Evolutionary conservation across 1,140 invertebrate species (phyloP).

Genomic region (Temnothorax longispinosus): DNA sequence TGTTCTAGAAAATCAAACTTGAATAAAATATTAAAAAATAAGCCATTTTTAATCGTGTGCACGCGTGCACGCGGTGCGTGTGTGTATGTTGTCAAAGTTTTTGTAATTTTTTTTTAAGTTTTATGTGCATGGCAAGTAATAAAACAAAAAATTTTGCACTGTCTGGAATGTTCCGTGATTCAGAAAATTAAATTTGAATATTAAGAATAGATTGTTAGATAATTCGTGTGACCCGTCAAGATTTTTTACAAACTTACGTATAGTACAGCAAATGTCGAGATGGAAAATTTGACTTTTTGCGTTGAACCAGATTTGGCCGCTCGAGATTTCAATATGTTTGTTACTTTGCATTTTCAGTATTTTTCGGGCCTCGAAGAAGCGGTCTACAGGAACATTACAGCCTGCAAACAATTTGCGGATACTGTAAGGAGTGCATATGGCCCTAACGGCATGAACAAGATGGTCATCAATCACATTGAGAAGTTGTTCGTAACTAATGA

Average conservation of each 20-base stretch:
- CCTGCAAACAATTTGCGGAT: slow-evolving; percentile 97
- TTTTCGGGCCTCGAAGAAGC: slow-evolving; percentile 99
- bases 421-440: slow-evolving; percentile 98
- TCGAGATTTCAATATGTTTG: not conserved
- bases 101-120: not conserved
- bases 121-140: not conserved
- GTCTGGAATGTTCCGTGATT: not conserved
- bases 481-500: slow-evolving; percentile 99
- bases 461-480: slow-evolving; percentile 99
- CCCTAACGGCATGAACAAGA: slow-evolving; percentile 99
- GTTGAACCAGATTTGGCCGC: not conserved
- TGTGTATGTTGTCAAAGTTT: not conserved
- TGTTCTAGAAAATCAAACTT: slow-evolving; percentile 28
- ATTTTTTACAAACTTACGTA: not conserved
- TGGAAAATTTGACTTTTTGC: not conserved
- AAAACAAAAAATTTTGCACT: not conserved
- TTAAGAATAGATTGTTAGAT: not conserved
- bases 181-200: slow-evolving; percentile 20
- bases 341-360: slow-evolving; percentile 88
- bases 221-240: not conserved
- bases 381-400: slow-evolving; percentile 97
- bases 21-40: slow-evolving; percentile 18
- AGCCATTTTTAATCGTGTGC: not conserved
- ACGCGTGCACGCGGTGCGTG: no score
- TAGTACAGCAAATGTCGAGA: not conserved